Evolutionary conservation across 2,888 invertebrate species (phyloP).

Genomic region (Siphonodentalium dalli): DNA sequence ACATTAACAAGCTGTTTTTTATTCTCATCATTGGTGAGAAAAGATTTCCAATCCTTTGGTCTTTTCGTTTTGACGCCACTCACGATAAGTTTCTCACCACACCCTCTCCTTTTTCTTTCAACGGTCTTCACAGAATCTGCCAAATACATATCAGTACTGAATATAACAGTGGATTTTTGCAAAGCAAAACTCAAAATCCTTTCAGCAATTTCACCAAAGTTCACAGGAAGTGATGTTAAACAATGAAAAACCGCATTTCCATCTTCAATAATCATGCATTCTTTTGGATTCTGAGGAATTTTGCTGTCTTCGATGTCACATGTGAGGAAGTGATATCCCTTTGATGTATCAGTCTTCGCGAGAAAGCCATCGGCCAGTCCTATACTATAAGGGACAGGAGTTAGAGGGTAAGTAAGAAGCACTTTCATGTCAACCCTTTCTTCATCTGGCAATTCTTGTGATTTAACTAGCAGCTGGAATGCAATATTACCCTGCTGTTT

Average conservation of each 20-base stretch:
- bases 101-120: conserved; percentile 9
- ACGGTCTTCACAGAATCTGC: conserved; percentile 1
- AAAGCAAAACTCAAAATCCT: conserved; percentile 18
- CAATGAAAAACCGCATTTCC: conserved; percentile 19
- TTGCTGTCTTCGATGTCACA: conserved; percentile 1
- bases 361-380: conserved; percentile 18
- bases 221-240: conserved; percentile 14
- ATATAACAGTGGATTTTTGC: conserved; percentile 13
- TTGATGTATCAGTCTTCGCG: conserved; percentile 11
- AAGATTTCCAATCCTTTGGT: conserved; percentile 18
- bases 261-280: conserved; percentile 6
- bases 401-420: no score
- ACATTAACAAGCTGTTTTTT: conserved; percentile 4
- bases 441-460: no score
- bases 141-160: conserved; percentile 14
- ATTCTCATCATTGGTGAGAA: conserved; percentile 6
- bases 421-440: no score
- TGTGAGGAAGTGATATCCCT: conserved; percentile 10
- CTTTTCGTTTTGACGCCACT: conserved; percentile 8
- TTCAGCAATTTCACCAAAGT: conserved; percentile 13
- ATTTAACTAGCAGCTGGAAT: conserved; percentile 9
- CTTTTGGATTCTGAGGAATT: neutral
- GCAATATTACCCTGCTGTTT: conserved; percentile 26
- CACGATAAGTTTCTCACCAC: conserved; percentile 4
- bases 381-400: conserved; percentile 23